Conservation (phyloP, 1,140 invertebrate genomes). For the Bombus soroeensis region DNA sequence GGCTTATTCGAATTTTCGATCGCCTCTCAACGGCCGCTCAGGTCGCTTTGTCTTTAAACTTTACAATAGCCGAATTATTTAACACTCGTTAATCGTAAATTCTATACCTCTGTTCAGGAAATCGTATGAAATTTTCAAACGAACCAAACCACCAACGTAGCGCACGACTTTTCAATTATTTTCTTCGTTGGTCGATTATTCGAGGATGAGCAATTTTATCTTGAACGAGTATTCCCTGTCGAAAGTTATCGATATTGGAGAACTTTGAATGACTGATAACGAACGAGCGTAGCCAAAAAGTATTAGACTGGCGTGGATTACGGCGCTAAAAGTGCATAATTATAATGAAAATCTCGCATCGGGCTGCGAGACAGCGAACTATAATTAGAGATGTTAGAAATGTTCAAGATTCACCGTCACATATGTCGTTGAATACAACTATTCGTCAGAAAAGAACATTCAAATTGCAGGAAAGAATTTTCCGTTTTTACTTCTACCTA, state of each 20-base stretch:
- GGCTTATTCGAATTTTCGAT: background rate
- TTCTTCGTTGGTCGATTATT: background rate
- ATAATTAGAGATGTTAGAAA: background rate
- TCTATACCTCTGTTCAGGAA: no score
- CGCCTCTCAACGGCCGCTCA: background rate
- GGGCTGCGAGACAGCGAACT: no score
- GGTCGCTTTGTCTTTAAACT: background rate
- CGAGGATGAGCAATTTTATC: background rate
- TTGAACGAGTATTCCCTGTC: background rate
- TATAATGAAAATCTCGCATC: background rate
- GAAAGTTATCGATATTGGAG: background rate
- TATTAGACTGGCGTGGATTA: background rate
- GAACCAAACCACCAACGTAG: no score
- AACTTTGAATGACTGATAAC: constrained; percentile 18
- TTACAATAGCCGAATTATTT: background rate
- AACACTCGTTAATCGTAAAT: background rate
- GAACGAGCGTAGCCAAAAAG: background rate
- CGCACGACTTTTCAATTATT: background rate
- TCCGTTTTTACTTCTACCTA: no score
- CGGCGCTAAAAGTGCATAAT: background rate
- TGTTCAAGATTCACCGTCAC: background rate
- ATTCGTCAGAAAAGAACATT: no score
- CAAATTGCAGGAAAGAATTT: background rate
- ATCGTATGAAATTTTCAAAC: background rate
- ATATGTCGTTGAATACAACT: no score